Percentiles rank a stretch among this genome's conserved stretches.
phyloP scores from a whole-genome alignment of 2,888 invertebrate species.

The Brachypalpus laphriformis region DNA sequence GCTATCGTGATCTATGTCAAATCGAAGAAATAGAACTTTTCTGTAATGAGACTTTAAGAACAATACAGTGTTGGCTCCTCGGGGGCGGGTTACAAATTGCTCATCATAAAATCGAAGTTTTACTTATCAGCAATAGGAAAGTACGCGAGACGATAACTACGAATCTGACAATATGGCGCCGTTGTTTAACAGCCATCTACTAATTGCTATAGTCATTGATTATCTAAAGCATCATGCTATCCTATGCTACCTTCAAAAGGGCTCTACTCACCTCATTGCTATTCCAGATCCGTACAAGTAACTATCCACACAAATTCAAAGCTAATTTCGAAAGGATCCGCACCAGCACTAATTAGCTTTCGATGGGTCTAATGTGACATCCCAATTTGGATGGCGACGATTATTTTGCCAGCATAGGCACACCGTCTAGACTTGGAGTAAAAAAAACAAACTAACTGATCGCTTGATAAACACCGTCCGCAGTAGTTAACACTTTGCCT shows the following conservation, averaged over 20 bases:
- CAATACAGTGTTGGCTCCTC: too few species aligned
- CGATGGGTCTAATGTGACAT: slow-evolving; percentile 18
- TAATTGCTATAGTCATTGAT: too few species aligned
- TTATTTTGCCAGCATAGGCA: neutral
- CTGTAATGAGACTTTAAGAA: too few species aligned
- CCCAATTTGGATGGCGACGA: slow-evolving; percentile 41
- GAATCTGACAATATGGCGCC: too few species aligned
- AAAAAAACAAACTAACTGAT: neutral
- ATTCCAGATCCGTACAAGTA: slow-evolving; percentile 22
- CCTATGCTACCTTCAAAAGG: neutral
- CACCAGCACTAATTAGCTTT: slow-evolving; percentile 45
- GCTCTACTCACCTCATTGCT: slow-evolving; percentile 31
- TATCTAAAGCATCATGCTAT: neutral
- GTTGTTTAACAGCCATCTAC: too few species aligned
- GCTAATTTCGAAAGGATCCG: slow-evolving; percentile 33
- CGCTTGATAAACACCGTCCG: slow-evolving; percentile 15
- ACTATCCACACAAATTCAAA: slow-evolving; percentile 14
- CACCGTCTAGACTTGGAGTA: neutral
- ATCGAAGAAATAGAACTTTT: too few species aligned
- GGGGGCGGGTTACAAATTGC: too few species aligned
- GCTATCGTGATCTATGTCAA: too few species aligned
- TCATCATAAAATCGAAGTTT: too few species aligned
- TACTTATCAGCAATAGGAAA: too few species aligned
- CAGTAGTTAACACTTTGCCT: slow-evolving; percentile 39
- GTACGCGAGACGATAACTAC: too few species aligned